Conservation (phyloP, 2,113 vertebrate species). For the Sebastes schlegelii region DNA sequence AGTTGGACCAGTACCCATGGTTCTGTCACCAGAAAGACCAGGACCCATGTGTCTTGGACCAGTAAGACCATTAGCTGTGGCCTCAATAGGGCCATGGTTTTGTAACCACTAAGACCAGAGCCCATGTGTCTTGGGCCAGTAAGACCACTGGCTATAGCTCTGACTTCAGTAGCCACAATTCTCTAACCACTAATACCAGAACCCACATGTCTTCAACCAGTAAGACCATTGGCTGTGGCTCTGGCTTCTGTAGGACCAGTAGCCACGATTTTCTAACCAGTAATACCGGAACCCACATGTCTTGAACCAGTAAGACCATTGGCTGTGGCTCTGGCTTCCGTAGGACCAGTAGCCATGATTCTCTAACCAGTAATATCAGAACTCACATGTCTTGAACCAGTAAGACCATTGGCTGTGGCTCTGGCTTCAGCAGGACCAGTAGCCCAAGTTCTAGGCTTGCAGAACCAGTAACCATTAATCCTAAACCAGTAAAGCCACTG, state of each 20-base stretch:
- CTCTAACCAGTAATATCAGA: not conserved
- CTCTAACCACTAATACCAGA: not conserved
- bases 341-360: not conserved
- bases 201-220: no score
- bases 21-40: slow-evolving; percentile 10
- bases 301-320: no score
- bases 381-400: not conserved
- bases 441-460: not conserved
- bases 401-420: slow-evolving; percentile 7
- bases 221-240: not conserved
- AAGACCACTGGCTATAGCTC: slow-evolving; percentile 5
- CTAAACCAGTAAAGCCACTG: slow-evolving; percentile 30
- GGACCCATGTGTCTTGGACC: slow-evolving; percentile 29
- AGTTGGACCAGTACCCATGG: slow-evolving; percentile 19
- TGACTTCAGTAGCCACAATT: slow-evolving; percentile 10
- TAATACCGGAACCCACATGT: no score
- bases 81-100: slow-evolving; percentile 17
- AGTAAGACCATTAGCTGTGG: slow-evolving; percentile 25
- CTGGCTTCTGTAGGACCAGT: slow-evolving; percentile 7
- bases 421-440: slow-evolving; percentile 24
- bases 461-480: slow-evolving; percentile 22
- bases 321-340: slow-evolving; percentile 15
- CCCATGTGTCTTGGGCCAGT: slow-evolving; percentile 1
- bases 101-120: slow-evolving; percentile 12
- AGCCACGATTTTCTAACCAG: no score